These are phyloP conservation scores for Pangasius krempfi DNA, from an alignment of 2,797 vertebrate genomes.

Conservation along the genomic window DNA sequence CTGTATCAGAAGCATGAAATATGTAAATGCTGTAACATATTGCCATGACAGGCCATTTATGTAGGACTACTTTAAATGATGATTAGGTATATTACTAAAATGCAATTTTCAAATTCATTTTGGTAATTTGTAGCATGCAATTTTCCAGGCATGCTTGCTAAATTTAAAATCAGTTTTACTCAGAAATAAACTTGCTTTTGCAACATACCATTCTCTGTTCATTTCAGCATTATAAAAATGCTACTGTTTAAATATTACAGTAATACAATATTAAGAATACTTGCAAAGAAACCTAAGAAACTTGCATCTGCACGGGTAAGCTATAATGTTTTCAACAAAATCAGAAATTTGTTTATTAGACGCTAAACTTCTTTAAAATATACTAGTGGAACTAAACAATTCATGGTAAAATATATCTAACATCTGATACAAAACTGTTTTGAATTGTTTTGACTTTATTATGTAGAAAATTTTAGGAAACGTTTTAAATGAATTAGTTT, in stretches of 20 bases:
- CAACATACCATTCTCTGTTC: not conserved
- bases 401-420: not conserved
- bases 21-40: no score
- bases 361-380: not conserved
- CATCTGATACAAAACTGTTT: not conserved
- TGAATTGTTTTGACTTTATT: not conserved
- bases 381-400: not conserved
- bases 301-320: not conserved
- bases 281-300: not conserved
- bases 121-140: not conserved
- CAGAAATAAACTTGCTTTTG: not conserved
- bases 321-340: not conserved
- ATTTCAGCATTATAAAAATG: not conserved
- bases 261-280: not conserved
- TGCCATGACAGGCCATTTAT: not conserved
- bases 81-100: not conserved
- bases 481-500: not conserved
- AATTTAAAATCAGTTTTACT: not conserved
- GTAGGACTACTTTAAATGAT: not conserved
- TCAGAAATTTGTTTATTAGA: not conserved
- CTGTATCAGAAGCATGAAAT: slow-evolving; percentile 22
- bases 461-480: not conserved
- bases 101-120: not conserved
- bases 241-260: not conserved
- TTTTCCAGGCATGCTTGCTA: not conserved